phyloP scores from a whole-genome alignment of 2,888 invertebrate species.

The Congeria kusceri region DNA sequence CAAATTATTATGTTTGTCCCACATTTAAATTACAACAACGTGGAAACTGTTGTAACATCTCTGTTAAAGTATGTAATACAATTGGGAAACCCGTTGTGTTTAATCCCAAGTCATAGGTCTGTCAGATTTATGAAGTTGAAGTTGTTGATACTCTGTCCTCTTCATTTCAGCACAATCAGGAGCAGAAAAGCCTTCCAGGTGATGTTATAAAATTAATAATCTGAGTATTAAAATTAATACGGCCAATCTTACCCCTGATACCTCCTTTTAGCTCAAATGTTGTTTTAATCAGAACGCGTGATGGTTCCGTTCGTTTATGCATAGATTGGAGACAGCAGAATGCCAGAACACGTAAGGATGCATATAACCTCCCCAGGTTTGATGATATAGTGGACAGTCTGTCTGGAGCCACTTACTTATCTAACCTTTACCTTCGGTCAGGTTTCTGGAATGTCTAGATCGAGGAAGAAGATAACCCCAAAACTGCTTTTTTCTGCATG shows the following conservation, averaged over 20 bases:
- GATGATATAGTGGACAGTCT: conserved; percentile 31
- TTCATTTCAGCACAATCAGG: background rate
- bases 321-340: conserved; percentile 39
- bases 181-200: background rate
- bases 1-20: background rate
- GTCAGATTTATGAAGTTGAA: conserved; percentile 12
- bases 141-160: conserved; percentile 21
- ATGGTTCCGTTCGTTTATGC: conserved; percentile 37
- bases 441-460: conserved; percentile 35
- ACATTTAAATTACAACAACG: background rate
- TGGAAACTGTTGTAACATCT: conserved; percentile 5
- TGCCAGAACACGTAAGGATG: conserved; percentile 28
- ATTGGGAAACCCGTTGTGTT: conserved; percentile 1
- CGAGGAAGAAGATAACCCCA: background rate
- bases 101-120: conserved; percentile 5
- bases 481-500: conserved; percentile 33
- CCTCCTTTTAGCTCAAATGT: conserved; percentile 29
- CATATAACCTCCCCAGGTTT: conserved; percentile 25
- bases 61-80: no score
- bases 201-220: background rate
- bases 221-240: conserved; percentile 12
- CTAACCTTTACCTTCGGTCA: conserved; percentile 27
- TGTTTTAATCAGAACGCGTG: conserved; percentile 32
- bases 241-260: background rate
- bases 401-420: conserved; percentile 24